phyloP scores from a whole-genome alignment of 1,140 invertebrate species.

The Ladona fulva region DNA sequence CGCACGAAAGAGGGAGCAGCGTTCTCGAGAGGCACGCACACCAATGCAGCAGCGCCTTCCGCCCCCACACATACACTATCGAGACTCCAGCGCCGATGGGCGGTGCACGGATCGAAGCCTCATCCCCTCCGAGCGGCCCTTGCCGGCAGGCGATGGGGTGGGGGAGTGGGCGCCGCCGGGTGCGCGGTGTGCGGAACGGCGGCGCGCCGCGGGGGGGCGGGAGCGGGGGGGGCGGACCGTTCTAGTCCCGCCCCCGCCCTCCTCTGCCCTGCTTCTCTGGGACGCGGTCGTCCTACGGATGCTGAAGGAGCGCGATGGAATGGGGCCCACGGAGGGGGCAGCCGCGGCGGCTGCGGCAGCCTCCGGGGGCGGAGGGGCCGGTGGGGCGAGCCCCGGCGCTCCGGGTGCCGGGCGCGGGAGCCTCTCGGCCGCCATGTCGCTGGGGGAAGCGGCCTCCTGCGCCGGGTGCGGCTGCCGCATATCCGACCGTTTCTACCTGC shows the following conservation, averaged over 20 bases:
- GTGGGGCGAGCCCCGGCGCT: background rate
- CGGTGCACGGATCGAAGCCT: background rate
- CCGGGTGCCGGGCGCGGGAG: slow-evolving; percentile 17
- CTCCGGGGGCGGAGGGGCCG: background rate
- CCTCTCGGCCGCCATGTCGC: slow-evolving; percentile 21
- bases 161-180: slow-evolving; percentile 11
- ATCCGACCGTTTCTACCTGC: slow-evolving; percentile 64
- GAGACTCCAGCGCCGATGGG: slow-evolving; percentile 30
- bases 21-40: too few species aligned
- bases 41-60: background rate
- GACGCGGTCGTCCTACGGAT: slow-evolving; percentile 17
- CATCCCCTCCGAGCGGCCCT: slow-evolving; percentile 21
- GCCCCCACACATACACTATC: slow-evolving; percentile 28
- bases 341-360: slow-evolving; percentile 1
- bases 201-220: background rate
- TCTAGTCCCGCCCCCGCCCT: background rate
- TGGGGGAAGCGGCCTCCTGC: slow-evolving; percentile 35
- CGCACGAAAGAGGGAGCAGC: too few species aligned
- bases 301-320: slow-evolving; percentile 27
- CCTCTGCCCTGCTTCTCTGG: background rate
- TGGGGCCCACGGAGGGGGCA: background rate
- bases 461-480: slow-evolving; percentile 49
- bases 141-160: slow-evolving; percentile 25
- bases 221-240: slow-evolving; percentile 17
- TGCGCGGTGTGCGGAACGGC: background rate